phyloP scores from a whole-genome alignment of 2,113 vertebrate genomes.

The Semnornis frantzii region DNA sequence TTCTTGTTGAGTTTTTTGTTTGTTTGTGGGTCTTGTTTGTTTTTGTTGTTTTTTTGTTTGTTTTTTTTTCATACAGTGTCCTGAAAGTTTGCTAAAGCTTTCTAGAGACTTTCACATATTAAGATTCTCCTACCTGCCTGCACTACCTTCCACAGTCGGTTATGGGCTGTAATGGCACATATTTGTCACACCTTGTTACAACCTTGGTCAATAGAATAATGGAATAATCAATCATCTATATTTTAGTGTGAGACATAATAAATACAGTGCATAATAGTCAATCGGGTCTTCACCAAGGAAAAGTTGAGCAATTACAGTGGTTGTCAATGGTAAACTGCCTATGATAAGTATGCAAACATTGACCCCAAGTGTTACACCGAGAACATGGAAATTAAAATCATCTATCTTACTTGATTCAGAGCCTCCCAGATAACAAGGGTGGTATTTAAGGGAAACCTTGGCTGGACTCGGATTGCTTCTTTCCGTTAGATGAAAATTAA shows the following conservation, averaged over 20 bases:
- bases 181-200: constrained; percentile 75
- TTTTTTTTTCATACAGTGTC: not conserved
- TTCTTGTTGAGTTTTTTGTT: too few relatives aligned
- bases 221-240: constrained; percentile 77
- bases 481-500: constrained; percentile 63
- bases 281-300: constrained; percentile 66
- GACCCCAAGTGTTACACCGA: constrained; percentile 69
- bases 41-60: too few relatives aligned
- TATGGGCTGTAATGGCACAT: constrained; percentile 69
- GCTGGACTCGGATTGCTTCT: constrained; percentile 45
- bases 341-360: constrained; percentile 75
- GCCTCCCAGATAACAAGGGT: constrained; percentile 45
- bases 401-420: constrained; percentile 68
- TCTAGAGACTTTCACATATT: not conserved
- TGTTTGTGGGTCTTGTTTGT: too few relatives aligned
- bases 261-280: constrained; percentile 73
- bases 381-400: constrained; percentile 74
- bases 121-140: constrained; percentile 68
- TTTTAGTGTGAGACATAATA: constrained; percentile 72
- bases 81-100: constrained; percentile 62
- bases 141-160: constrained; percentile 72
- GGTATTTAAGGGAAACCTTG: constrained; percentile 52
- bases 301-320: constrained; percentile 59
- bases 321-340: constrained; percentile 69
- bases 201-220: constrained; percentile 74